phyloP scores from a whole-genome alignment of 2,888 invertebrate genomes.

The Tachystola acroxantha region DNA sequence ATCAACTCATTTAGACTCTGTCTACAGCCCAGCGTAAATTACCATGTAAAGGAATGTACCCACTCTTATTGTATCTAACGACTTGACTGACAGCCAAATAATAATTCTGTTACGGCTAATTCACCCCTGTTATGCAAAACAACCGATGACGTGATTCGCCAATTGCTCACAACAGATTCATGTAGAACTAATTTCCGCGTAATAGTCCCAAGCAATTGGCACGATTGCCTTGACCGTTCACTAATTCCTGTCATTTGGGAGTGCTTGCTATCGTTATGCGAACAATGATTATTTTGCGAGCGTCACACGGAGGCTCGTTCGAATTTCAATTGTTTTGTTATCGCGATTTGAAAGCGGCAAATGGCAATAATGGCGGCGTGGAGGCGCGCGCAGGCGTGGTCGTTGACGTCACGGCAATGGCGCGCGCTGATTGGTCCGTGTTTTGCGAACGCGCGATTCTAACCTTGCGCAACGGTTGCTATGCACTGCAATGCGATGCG shows the following conservation, averaged over 20 bases:
- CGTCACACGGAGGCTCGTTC: slow-evolving; percentile 15
- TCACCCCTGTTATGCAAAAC: slow-evolving; percentile 4
- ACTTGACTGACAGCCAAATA: slow-evolving; percentile 7
- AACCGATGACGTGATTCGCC: slow-evolving; percentile 19
- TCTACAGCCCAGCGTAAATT: too few species aligned
- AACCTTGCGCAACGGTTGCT: slow-evolving; percentile 75
- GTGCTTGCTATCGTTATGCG: slow-evolving; percentile 9
- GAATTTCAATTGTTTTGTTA: slow-evolving; percentile 38
- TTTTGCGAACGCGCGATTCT: slow-evolving; percentile 45
- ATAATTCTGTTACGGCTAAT: slow-evolving; percentile 3
- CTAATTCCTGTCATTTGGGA: slow-evolving; percentile 22
- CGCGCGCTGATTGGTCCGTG: slow-evolving; percentile 49
- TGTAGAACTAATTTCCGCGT: too few species aligned
- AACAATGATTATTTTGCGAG: slow-evolving; percentile 7
- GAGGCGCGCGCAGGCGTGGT: slow-evolving; percentile 78
- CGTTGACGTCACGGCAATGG: slow-evolving; percentile 61
- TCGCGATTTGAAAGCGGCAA: slow-evolving; percentile 35
- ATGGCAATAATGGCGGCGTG: slow-evolving; percentile 29
- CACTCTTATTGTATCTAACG: slow-evolving; percentile 3
- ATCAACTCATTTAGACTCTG: too few species aligned
- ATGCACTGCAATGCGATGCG: slow-evolving; percentile 48
- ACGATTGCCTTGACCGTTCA: slow-evolving; percentile 34
- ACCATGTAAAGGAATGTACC: neutral
- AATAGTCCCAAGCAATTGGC: slow-evolving; percentile 4
- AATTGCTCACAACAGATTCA: slow-evolving; percentile 18